Conservation (phyloP, 2,113 vertebrate species). For the Mus musculus region DNA sequence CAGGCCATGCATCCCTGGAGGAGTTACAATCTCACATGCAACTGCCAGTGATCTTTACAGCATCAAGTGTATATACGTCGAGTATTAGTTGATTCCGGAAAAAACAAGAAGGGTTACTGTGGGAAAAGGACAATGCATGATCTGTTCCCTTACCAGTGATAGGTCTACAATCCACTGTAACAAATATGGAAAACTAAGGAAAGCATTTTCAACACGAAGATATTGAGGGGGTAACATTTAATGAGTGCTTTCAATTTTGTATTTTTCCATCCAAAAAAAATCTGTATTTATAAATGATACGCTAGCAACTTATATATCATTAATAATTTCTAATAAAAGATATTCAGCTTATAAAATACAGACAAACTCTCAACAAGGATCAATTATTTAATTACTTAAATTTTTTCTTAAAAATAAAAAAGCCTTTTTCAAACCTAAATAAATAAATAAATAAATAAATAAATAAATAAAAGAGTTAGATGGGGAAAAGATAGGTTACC, state of each 20-base stretch:
- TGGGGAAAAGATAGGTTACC: slow-evolving; percentile 38
- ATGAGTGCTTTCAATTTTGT: background rate
- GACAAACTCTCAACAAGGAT: slow-evolving; percentile 41
- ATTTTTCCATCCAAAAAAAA: slow-evolving; percentile 12
- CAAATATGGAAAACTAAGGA: slow-evolving; percentile 11
- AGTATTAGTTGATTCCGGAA: background rate
- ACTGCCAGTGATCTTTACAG: slow-evolving; percentile 60
- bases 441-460: background rate
- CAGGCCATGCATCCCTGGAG: background rate
- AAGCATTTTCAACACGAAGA: slow-evolving; percentile 36
- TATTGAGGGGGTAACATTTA: background rate
- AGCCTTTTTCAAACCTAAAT: background rate
- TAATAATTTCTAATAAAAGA: slow-evolving; percentile 43
- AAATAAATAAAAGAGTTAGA: background rate
- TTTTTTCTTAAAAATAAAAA: slow-evolving; percentile 2
- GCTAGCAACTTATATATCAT: background rate
- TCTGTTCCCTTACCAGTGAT: slow-evolving; percentile 47
- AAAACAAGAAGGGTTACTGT: background rate
- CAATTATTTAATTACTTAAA: slow-evolving; percentile 4
- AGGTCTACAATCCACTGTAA: slow-evolving; percentile 20
- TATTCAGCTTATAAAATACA: background rate
- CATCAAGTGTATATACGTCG: slow-evolving; percentile 15
- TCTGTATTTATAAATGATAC: background rate
- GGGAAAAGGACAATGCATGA: slow-evolving; percentile 17
- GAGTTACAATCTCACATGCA: background rate